Evolutionary conservation across 2,888 invertebrate genomes (phyloP).

Genomic region (Synanthedon vespiformis): DNA sequence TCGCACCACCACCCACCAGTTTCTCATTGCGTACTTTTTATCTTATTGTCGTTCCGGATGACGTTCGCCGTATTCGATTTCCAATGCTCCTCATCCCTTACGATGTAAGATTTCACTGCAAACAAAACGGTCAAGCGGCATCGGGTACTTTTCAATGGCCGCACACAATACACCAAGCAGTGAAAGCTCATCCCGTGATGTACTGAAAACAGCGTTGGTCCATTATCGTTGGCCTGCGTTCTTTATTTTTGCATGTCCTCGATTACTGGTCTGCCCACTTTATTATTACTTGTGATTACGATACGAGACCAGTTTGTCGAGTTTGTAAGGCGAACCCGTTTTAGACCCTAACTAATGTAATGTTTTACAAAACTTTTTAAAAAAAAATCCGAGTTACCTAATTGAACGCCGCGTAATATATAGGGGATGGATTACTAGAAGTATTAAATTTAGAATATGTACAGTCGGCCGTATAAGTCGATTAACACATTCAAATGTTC

Average conservation of each 20-base stretch:
- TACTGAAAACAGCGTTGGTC: neutral
- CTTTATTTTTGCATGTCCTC: slow-evolving; percentile 10
- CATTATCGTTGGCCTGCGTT: neutral
- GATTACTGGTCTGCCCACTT: slow-evolving; percentile 1
- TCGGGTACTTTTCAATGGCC: neutral
- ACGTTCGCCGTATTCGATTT: neutral
- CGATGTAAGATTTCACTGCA: neutral
- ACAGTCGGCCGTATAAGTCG: too few species aligned
- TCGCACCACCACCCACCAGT: neutral
- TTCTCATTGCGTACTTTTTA: neutral
- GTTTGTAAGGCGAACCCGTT: neutral
- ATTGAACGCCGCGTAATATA: too few species aligned
- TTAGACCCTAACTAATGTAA: neutral
- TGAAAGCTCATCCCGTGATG: neutral
- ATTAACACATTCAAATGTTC: too few species aligned
- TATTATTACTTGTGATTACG: neutral
- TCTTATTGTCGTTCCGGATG: neutral
- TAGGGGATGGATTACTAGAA: too few species aligned
- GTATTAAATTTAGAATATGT: too few species aligned
- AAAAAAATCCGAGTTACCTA: too few species aligned
- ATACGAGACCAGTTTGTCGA: neutral
- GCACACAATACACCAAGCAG: neutral
- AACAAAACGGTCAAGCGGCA: neutral
- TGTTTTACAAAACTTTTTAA: too few species aligned
- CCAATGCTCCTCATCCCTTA: neutral